Base-by-base conservation (phyloP, 2,888 invertebrate genomes). In the Drosophila neoperkinsi region DNA sequence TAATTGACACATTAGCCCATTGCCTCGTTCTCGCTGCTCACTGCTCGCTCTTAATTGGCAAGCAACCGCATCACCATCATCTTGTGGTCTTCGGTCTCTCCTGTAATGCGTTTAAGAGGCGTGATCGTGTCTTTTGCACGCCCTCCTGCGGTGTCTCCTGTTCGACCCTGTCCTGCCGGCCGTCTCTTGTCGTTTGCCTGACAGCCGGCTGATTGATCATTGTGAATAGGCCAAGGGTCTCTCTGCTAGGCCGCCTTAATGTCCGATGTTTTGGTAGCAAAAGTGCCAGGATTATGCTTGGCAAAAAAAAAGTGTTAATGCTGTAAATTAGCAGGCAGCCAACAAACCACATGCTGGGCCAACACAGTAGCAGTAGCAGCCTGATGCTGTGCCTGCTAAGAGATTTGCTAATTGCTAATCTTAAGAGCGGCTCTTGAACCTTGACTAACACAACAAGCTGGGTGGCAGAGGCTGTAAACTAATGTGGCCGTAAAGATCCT, bases 1-100 rank as follows among this genome's bases (percentile, higher is more conserved):
- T 90, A 88, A 90, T 88, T 88, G 90, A 90, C 88, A 90, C 90
- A 90, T 88, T 86, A 90, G 84, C 82, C 71, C 79, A 76, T 74
- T 74, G 83, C 67, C 82, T 71, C 79, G 76, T 76, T 79, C 86
- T 77, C n/a, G 51, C 41, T 70, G 46, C 38, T 38, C 38, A 18
- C 38, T 13, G 53, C 43, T 30, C 41, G 21, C 30, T 30, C 61
- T 55, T 33, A 69, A 69, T 68, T 68, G 69, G 69, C 69, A 69
- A 58, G 59, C 52, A 69, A 69, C 67, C 81, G 62, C 73, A 67
- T 56, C 50, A 33, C 36, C 58, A 62, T 56, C 33, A 34, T 53
- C 66, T 77, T 71, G 71, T 51, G 77, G 71, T 79, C 62, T 56
- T 60, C 21, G n/a, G 46, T 46, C 36, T 28, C 50, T 67, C 67